Base-by-base conservation (phyloP, 2,797 vertebrate species). In the Gallinago solitaria region DNA sequence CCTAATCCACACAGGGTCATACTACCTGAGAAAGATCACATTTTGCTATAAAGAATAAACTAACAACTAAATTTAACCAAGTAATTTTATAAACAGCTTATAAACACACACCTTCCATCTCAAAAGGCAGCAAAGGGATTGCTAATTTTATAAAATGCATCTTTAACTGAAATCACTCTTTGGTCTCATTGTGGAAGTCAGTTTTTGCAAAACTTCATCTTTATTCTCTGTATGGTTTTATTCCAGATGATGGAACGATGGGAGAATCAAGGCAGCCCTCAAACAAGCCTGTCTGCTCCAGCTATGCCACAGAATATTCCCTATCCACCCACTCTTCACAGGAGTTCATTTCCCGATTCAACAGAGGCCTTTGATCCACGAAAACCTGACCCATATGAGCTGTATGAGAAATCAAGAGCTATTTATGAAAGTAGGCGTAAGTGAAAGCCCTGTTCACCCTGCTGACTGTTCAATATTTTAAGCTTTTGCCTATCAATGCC, bases 381-480 rank as follows among this genome's bases (percentile, higher is more conserved):
- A 97, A 99, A 99, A 98, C 99, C 99, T 76, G 99, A 99, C 96
- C 99, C 99, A 19, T 99, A 98, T 90, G 99, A 99, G 98, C 98
- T 99, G 97, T 99, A 99, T 98, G 99, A 99, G 98, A 99, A 99
- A 98, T 99, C 99, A 97, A 99, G 99, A 98, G 98, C 99, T 98
- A 98, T 99, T 98, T 99, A 99, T 99, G 99, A 99, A 98, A 99
- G 99, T 99, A 99, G 99, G 99, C 99, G 99, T 99, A 99, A 99
- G 99, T 99, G 96, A 97, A 96, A 97, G 93, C 91, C 86, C 90
- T 87, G 63, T 83, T 91, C 82, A 85, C 90, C 89, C 86, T 82
- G 89, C 73, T 92, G 87, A 82, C 27, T 77, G 33, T 67, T 87
- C 88, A 88, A 60, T 59, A 69, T 61, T 91, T 91, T 89, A 76